Evolutionary conservation across 2,113 vertebrate species (phyloP).

Genomic region (Plecotus auritus): DNA sequence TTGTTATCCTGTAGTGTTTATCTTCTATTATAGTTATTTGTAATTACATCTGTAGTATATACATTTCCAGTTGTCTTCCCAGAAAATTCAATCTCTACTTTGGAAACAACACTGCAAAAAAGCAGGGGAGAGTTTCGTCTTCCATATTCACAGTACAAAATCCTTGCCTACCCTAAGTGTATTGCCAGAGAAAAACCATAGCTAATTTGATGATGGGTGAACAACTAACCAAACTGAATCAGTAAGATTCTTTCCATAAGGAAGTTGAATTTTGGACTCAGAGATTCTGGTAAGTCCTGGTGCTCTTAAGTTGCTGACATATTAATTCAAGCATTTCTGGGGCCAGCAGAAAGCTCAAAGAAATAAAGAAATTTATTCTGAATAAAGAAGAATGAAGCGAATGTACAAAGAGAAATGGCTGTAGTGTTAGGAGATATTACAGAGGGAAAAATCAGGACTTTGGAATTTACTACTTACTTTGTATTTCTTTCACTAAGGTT

Average conservation of each 20-base stretch:
- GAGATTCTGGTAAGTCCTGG: neutral
- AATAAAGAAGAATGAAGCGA: neutral
- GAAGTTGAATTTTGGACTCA: neutral
- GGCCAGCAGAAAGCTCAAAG: neutral
- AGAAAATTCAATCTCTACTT: neutral
- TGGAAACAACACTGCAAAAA: neutral
- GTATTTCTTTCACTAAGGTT: conserved; percentile 19
- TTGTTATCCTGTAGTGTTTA: neutral
- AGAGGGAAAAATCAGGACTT: neutral
- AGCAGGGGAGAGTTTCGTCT: neutral
- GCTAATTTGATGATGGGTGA: neutral
- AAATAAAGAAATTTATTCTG: neutral
- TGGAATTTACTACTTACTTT: neutral
- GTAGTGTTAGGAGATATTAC: neutral
- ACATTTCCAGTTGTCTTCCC: neutral
- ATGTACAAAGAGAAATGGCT: neutral
- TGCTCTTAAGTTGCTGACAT: neutral
- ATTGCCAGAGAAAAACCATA: neutral
- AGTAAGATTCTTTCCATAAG: neutral
- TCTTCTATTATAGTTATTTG: neutral
- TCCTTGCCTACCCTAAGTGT: neutral
- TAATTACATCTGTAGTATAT: neutral
- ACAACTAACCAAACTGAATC: neutral
- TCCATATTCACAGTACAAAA: neutral
- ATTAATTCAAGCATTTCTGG: neutral